A percentile compares a stretch with the other conserved stretches of the same genome.
phyloP scores from a whole-genome alignment of 2,113 vertebrate species.

The Apodemus speciosus region DNA sequence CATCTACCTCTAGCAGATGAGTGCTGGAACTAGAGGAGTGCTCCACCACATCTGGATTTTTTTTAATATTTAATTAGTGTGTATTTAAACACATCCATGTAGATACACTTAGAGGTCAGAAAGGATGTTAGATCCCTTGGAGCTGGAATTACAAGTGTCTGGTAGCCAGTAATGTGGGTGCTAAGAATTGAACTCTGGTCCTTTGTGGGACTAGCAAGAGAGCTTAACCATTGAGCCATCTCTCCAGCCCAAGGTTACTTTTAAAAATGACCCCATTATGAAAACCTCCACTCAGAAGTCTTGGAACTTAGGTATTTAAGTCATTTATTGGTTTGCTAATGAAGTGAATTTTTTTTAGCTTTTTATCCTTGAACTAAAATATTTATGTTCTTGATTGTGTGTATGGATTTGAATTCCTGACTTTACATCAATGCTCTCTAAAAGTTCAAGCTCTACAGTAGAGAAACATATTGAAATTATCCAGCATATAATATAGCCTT shows the following conservation, averaged over 20 bases:
- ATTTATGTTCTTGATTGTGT: slow-evolving; percentile 12
- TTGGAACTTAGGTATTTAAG: fast-evolving
- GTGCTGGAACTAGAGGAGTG: background rate
- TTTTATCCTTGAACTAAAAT: slow-evolving; percentile 64
- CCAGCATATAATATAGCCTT: background rate
- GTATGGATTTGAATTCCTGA: background rate
- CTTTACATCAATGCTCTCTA: background rate
- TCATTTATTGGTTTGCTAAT: slow-evolving; percentile 36
- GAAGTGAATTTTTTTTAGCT: background rate
- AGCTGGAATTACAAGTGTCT: background rate
- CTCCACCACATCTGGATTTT: background rate
- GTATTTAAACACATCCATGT: background rate
- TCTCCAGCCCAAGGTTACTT: background rate
- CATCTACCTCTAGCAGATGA: background rate
- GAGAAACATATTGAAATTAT: slow-evolving; percentile 17
- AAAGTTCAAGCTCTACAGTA: slow-evolving; percentile 15
- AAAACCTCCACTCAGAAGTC: slow-evolving; percentile 27
- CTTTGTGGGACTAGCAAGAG: background rate
- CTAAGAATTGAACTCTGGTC: background rate
- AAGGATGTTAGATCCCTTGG: background rate
- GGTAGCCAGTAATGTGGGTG: background rate
- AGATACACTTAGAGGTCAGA: background rate
- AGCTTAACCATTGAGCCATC: background rate
- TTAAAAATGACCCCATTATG: background rate
- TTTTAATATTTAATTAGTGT: background rate